Evolutionary conservation across 2,113 vertebrate genomes (phyloP), one percentile per base, ranked within the genome.

Genomic region (Oreotrochilus melanogaster): DNA sequence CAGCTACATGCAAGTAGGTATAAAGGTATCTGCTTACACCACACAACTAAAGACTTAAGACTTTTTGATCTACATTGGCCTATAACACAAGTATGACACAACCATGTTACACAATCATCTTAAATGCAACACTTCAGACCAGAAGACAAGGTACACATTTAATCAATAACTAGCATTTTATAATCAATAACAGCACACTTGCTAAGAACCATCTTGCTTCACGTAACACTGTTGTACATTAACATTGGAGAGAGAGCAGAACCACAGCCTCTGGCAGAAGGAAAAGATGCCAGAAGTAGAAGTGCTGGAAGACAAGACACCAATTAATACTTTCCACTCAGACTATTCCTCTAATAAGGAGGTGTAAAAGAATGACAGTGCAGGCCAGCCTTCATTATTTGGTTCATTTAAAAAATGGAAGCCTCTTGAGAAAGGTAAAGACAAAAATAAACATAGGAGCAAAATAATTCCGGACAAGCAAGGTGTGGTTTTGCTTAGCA

Each of bases 101-200:
- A n/a, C 4, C 1, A 0, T 7, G 9, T 94, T 94, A 56, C 35
- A 33, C 69, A 93, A 93, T 43, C 54, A 79, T 19, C 60, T 88
- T 86, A 51, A 86, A 65, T 39, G n/a, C 39, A 78, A 48, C 58
- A 56, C 86, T 96, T 88, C 62, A 42, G 53, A n/a, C 62, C 78
- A 88, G 33, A 86, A 92, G 75, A 80, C 93, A 97, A 97, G 57
- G 94, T 96, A 83, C 90, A 43, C 0, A 0, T 73, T 92, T 95
- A 96, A 96, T 94, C 35, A 75, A 53, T 79, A 95, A 96, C 94
- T n/a, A 79, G 17, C 62, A 92, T 78, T 39, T 39, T 39, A 39
- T 39, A 39, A 39, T 39, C 39, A 39, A 39, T 39, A 47, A 21
- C 66, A 88, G 92, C 37, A 87, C 35, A 57, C 53, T 93, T 61